A percentile compares a stretch with the other conserved stretches of the same genome.
Evolutionary conservation across 2,888 invertebrate genomes (phyloP).

Genomic region (Mongoloraphidia duomilia): DNA sequence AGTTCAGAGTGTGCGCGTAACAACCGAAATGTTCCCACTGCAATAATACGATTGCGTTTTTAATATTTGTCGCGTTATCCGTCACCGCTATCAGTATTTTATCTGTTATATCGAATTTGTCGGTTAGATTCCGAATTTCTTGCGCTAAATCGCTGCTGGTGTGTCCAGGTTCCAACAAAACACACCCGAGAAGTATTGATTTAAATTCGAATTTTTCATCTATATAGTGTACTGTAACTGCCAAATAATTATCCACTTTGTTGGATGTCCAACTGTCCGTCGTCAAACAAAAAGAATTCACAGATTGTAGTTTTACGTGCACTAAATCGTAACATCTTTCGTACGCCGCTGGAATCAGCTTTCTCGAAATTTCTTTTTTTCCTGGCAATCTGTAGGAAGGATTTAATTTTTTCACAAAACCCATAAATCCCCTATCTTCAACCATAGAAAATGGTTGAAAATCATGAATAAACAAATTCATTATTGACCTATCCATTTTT

Average conservation of each 20-base stretch:
- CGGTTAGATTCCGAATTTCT: conserved; percentile 13
- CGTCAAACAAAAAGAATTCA: conserved; percentile 16
- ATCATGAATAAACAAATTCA: conserved; percentile 15
- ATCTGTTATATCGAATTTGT: conserved; percentile 16
- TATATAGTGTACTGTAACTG: conserved; percentile 18
- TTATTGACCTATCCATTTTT: conserved; percentile 5
- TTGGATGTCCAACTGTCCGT: conserved; percentile 22
- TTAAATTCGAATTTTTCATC: conserved; percentile 16
- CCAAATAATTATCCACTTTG: conserved; percentile 18
- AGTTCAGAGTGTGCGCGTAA: conserved; percentile 13
- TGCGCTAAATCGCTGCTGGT: conserved; percentile 17
- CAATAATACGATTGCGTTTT: conserved; percentile 9
- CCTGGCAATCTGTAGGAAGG: conserved; percentile 13
- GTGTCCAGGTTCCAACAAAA: conserved; percentile 13
- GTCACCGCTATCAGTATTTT: conserved; percentile 19
- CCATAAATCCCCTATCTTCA: conserved; percentile 14
- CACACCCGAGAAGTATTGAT: conserved; percentile 16
- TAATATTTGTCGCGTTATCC: conserved; percentile 12
- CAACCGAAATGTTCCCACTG: conserved; percentile 14
- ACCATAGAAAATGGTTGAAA: conserved; percentile 15
- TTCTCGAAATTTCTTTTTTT: conserved; percentile 12
- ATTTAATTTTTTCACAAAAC: conserved; percentile 11
- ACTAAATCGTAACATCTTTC: conserved; percentile 15
- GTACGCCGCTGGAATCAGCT: conserved; percentile 18
- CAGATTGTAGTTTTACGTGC: conserved; percentile 2